Evolutionary conservation across 2,113 vertebrate genomes (phyloP), one percentile per base, ranked within the genome.

Genomic region (Seriola rivoliana): DNA sequence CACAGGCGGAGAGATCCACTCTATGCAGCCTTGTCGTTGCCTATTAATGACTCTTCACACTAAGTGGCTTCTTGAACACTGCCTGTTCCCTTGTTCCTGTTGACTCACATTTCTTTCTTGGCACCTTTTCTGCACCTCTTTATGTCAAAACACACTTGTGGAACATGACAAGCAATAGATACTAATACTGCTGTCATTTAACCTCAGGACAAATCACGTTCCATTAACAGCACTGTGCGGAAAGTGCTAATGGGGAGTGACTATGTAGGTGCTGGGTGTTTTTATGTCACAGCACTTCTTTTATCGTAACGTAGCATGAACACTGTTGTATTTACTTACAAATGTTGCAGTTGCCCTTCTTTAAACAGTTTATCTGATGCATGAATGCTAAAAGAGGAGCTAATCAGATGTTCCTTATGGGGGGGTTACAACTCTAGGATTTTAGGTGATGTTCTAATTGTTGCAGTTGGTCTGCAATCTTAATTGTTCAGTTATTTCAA

Each of bases 31-130:
- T 77, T 90, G 87, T 91, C 86, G 89, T 91, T 88, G 78, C 64
- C 74, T 84, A 84, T 89, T 90, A 93, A 89, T 84, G 86, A 81
- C 84, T 86, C 71, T 78, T 80, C 81, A 83, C 64, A 76, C 71
- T 89, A 87, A 86, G 85, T 89, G 80, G 81, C 55, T 82, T 81
- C 68, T 77, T 63, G 64, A 88, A 59, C 44, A 67, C 59, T 81
- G 74, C 62, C 75, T 77, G 50, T 66, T 85, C 55, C 54, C 66
- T 64, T 59, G 60, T 83, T 89, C 66, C 75, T 80, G 38, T 86
- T 83, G 86, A 90, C 81, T 88, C 58, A 40, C 19, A 14, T 85
- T 86, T 75, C 57, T 86, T 83, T 67, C 67, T 74, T 70, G 46
- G 52, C 86, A 90, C 83, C 68, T 89, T 92, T 75, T 87, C 34